phyloP scores from a whole-genome alignment of 2,888 invertebrate genomes.

The Pristionchus exspectatus region DNA sequence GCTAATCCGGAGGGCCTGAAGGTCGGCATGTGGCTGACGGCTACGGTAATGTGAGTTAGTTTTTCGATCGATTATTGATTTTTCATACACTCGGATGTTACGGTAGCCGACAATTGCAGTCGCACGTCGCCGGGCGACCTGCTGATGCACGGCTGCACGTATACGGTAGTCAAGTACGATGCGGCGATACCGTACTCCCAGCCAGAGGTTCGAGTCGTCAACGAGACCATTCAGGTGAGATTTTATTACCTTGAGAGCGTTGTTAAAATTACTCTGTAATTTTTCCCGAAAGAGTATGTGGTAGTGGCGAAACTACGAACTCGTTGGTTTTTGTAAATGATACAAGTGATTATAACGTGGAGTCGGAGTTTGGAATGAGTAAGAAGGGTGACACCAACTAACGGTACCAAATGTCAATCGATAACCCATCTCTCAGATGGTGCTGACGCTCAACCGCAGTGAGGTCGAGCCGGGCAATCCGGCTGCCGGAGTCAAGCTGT shows the following conservation, averaged over 20 bases:
- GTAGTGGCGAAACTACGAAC: not conserved
- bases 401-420: not conserved
- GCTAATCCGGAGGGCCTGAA: not conserved
- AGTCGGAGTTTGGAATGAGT: no score
- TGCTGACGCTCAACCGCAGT: not conserved
- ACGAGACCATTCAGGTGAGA: not conserved
- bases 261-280: no score
- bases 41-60: constrained; percentile 20
- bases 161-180: not conserved
- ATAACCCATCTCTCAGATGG: not conserved
- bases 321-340: no score
- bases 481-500: not conserved
- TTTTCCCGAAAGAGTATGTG: not conserved
- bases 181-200: not conserved
- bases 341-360: no score
- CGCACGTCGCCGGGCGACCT: not conserved
- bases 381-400: no score
- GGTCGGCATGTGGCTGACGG: not conserved
- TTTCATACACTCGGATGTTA: not conserved
- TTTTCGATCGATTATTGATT: not conserved
- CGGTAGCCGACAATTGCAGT: not conserved
- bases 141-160: not conserved
- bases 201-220: not conserved
- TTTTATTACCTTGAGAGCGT: not conserved
- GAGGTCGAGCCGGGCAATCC: not conserved